Conservation (phyloP, 2,797 vertebrate genomes). For the Pseudopleuronectes americanus region DNA sequence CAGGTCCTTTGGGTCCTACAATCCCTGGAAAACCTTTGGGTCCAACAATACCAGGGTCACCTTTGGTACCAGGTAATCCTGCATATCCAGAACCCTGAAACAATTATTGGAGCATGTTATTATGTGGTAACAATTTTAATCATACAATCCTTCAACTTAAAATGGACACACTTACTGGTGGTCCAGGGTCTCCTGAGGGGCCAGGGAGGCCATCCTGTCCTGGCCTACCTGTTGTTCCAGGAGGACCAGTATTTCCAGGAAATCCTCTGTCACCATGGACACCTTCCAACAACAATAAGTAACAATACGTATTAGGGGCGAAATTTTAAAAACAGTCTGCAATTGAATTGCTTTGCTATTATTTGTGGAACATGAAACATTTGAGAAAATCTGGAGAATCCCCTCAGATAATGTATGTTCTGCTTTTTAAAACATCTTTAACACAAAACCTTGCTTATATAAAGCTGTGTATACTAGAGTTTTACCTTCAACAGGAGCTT, state of each 20-base stretch:
- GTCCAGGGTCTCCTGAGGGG: conserved; percentile 62
- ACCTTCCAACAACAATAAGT: conserved; percentile 53
- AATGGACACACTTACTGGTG: conserved; percentile 56
- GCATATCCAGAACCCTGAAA: conserved; percentile 44
- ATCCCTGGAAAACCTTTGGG: conserved; percentile 62
- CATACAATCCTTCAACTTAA: background rate
- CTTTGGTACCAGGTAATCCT: conserved; percentile 62
- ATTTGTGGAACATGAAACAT: no score
- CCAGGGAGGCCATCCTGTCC: conserved; percentile 61
- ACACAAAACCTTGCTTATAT: background rate
- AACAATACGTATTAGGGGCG: background rate
- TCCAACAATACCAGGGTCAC: conserved; percentile 62
- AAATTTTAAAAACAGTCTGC: background rate
- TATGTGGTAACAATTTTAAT: background rate
- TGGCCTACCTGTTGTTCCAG: conserved; percentile 53
- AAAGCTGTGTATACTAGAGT: background rate
- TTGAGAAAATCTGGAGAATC: background rate
- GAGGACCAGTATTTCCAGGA: conserved; percentile 48
- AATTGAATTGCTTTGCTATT: no score
- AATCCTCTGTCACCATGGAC: conserved; percentile 63
- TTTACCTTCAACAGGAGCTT: conserved; percentile 11
- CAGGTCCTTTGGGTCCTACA: conserved; percentile 50
- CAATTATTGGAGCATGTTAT: background rate
- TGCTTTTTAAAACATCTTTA: background rate
- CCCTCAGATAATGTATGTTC: background rate